Conservation (phyloP, 2,888 invertebrate genomes). For the Pinctada fucata region DNA sequence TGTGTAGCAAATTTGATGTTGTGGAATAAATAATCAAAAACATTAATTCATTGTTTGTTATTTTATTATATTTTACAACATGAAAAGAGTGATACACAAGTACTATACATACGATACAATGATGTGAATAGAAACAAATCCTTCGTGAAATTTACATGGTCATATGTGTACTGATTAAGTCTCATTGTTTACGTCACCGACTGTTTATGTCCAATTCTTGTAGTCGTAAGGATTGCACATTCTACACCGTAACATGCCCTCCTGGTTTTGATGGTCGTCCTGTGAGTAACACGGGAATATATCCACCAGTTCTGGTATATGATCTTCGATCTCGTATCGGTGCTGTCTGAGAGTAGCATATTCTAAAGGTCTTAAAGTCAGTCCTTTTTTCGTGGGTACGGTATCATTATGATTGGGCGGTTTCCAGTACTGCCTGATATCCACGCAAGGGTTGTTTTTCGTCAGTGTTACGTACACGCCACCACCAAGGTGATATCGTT, state of each 20-base stretch:
- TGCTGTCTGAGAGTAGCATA: conserved; percentile 22
- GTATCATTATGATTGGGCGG: conserved; percentile 26
- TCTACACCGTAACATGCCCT: conserved; percentile 24
- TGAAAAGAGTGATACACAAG: too few relatives aligned
- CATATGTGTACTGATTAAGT: background rate
- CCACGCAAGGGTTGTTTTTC: conserved; percentile 19
- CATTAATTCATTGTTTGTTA: too few relatives aligned
- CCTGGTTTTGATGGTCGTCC: conserved; percentile 33
- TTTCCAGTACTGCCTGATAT: conserved; percentile 41
- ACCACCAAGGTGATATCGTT: conserved; percentile 12
- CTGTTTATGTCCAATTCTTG: conserved; percentile 15
- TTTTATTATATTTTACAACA: background rate
- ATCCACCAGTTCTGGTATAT: conserved; percentile 19
- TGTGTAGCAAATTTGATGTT: too few relatives aligned
- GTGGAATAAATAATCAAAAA: too few relatives aligned
- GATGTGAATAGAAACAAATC: too few relatives aligned
- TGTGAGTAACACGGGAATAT: conserved; percentile 4
- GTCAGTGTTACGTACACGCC: conserved; percentile 24
- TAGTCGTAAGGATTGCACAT: conserved; percentile 38
- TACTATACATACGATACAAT: too few relatives aligned
- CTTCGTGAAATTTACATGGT: too few relatives aligned
- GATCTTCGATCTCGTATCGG: conserved; percentile 13
- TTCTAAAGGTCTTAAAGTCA: conserved; percentile 33
- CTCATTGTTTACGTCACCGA: background rate
- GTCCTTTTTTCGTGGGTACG: conserved; percentile 33